phyloP scores from a whole-genome alignment of 2,888 invertebrate species.

The Chesias legatella region DNA sequence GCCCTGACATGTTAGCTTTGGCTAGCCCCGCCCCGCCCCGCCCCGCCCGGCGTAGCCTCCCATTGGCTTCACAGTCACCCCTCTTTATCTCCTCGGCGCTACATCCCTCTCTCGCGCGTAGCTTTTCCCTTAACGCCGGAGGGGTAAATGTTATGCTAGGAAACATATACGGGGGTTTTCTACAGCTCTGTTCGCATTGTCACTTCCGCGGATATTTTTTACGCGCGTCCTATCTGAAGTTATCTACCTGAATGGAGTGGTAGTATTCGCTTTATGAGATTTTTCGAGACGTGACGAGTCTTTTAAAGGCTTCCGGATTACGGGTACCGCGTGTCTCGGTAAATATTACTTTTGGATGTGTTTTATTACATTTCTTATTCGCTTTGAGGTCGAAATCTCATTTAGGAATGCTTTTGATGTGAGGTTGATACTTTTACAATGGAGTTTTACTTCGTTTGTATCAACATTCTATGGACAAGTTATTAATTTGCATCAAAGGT shows the following conservation, averaged over 20 bases:
- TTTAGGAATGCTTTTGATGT: conserved; percentile 16
- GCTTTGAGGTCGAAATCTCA: conserved; percentile 27
- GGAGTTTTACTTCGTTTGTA: not conserved
- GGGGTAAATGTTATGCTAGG: conserved; percentile 81
- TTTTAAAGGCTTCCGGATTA: conserved; percentile 53
- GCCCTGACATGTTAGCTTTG: conserved; percentile 81
- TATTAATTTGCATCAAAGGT: no score
- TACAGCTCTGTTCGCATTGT: conserved; percentile 68
- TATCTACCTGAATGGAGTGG: conserved; percentile 75
- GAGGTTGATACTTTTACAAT: not conserved
- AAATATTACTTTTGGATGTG: conserved; percentile 54
- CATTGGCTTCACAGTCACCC: conserved; percentile 52
- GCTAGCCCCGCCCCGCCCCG: conserved; percentile 69
- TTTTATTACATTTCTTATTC: conserved; percentile 40
- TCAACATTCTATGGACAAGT: no score
- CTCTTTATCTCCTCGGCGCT: conserved; percentile 39
- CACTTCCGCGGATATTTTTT: conserved; percentile 71
- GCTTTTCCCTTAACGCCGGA: conserved; percentile 76
- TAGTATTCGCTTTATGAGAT: conserved; percentile 76
- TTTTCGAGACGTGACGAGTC: conserved; percentile 47
- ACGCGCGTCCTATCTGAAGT: conserved; percentile 71
- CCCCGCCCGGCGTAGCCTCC: conserved; percentile 41
- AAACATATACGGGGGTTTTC: conserved; percentile 79
- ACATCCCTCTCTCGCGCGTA: conserved; percentile 53
- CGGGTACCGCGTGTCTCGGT: conserved; percentile 51